Base-by-base conservation (phyloP, 2,888 invertebrate genomes). In the Euzetes globulus region DNA sequence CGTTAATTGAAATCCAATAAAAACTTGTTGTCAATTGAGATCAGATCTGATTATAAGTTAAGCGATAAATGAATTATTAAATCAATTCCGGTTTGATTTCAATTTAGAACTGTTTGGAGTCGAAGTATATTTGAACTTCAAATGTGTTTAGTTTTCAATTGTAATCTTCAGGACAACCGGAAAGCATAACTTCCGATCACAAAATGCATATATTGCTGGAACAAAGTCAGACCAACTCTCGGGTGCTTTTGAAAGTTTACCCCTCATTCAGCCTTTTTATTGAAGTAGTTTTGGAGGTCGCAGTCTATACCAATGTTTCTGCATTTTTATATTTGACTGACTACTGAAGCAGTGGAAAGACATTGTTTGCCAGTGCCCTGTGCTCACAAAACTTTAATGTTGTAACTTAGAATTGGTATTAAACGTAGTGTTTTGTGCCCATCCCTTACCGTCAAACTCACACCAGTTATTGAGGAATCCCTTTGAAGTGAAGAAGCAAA, bases 171-270 rank as follows among this genome's bases (percentile, higher is more conserved):
- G 58, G 27, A 60, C 22, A 15, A 33, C 63, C 63, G 68, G 68
- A 68, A 68, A 68, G 68, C 68, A 19, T 68, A 68, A 68, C 68
- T 68, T 68, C 68, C 68, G 68, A 68, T 68, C 68, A 68, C 22
- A 63, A 63, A 50, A 29, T 45, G 68, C 37, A 68, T 41, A 41
- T 41, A 68, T 41, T 68, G 68, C 19, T 68, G 45, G 68, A 63
- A n/a, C 68, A 41, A 41, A 68, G 27, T 27, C 11, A 15, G 22
- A 5, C 19, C 29, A 60, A 60, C 29, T 60, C 41, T 68, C 45
- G 68, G 68, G 22, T 68, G 19, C 45, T 41, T 68, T 41, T 19
- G 22, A 68, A 22, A 22, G 19, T 68, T 22, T 68, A 33, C 13
- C 68, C 68, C 68, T 17, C 22, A 58, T 6, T 68, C 68, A 41